These are phyloP conservation scores for Caenorhabditis uteleia DNA, from an alignment of 2,888 invertebrate species.

Conservation along the genomic window DNA sequence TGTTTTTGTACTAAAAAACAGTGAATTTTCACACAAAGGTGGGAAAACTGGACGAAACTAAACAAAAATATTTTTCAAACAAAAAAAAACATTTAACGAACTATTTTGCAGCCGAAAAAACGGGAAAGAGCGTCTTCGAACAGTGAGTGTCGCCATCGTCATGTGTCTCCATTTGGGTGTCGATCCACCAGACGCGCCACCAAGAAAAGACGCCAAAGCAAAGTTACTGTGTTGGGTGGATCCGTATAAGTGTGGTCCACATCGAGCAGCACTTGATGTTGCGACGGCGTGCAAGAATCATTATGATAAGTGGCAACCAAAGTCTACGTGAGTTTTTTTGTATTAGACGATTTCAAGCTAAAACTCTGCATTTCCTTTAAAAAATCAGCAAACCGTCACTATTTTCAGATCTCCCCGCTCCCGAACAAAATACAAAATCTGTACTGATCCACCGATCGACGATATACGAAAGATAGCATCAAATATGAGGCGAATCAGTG, in stretches of 20 bases:
- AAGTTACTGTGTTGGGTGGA: constrained; percentile 87
- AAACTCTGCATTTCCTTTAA: neutral
- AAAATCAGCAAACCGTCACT: neutral
- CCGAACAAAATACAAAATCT: too few species aligned
- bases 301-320: constrained; percentile 97
- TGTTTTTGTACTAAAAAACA: too few species aligned
- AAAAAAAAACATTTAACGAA: constrained; percentile 14
- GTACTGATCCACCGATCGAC: constrained; percentile 94
- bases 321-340: constrained; percentile 75
- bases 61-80: neutral
- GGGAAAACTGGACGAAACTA: too few species aligned
- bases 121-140: constrained; percentile 83
- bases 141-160: constrained; percentile 95
- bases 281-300: constrained; percentile 90
- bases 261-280: constrained; percentile 85
- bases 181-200: constrained; percentile 91
- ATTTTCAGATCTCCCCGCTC: constrained; percentile 78
- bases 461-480: constrained; percentile 96
- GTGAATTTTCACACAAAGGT: too few species aligned
- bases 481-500: constrained; percentile 91
- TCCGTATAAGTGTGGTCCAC: constrained; percentile 81
- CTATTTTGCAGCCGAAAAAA: too few species aligned
- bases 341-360: neutral
- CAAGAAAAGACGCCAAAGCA: constrained; percentile 92
- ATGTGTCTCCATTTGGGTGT: constrained; percentile 98